Evolutionary conservation across 2,888 invertebrate species (phyloP).

Genomic region (Buathra laborator): DNA sequence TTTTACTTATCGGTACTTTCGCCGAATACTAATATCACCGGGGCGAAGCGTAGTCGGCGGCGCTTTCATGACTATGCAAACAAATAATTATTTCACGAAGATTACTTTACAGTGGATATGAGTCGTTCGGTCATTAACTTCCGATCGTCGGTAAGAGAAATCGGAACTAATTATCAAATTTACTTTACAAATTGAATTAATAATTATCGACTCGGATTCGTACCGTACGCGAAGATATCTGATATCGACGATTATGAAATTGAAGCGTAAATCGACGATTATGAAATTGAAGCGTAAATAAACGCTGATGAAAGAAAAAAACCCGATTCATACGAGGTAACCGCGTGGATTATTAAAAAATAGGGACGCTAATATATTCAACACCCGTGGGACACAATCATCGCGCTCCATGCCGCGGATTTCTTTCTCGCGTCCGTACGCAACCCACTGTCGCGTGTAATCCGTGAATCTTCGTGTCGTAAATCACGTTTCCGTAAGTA

Average conservation of each 20-base stretch:
- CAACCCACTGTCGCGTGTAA: conserved; percentile 24
- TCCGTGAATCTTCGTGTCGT: conserved; percentile 31
- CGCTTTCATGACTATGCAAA: not conserved
- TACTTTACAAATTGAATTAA: not conserved
- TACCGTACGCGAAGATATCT: not conserved
- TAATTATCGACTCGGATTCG: not conserved
- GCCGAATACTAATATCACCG: not conserved
- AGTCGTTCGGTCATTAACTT: not conserved
- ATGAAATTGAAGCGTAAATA: not conserved
- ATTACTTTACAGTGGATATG: conserved; percentile 1
- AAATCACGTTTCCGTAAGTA: conserved; percentile 14
- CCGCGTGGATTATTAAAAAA: conserved; percentile 1
- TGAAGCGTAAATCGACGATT: not conserved
- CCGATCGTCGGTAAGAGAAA: not conserved
- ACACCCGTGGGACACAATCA: conserved; percentile 24
- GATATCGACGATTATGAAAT: not conserved
- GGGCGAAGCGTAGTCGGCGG: not conserved
- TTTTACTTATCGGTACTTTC: conserved; percentile 20
- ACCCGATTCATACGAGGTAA: not conserved
- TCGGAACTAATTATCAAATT: too few relatives aligned
- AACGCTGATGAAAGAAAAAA: not conserved
- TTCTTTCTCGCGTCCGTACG: not conserved
- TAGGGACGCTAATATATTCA: conserved; percentile 28
- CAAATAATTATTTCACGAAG: not conserved
- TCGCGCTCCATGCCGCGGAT: not conserved